Base-by-base conservation (phyloP, 1,140 invertebrate species). In the Heliothis virescens region DNA sequence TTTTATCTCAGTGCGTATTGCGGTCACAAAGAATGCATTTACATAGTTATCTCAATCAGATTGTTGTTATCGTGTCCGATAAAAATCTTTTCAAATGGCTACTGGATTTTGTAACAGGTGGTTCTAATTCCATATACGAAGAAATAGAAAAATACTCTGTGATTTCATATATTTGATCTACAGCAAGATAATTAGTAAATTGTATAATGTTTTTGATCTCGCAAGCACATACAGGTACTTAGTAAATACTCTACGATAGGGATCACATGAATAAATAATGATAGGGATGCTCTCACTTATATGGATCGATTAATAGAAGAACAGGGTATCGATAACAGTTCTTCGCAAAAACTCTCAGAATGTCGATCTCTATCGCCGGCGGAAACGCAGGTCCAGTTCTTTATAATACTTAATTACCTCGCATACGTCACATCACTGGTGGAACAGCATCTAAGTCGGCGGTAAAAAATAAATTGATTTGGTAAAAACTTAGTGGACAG, bases 1-100 rank as follows among this genome's bases (percentile, higher is more conserved):
- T 74, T 75, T 79, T 82, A 79, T 82, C 77, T 75, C 67, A 79
- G 15, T 79, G 77, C 52, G 63, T 82, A 82, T 82, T 67, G 77
- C 81, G 81, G 81, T 82, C 81, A 81, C 77, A 65, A 63, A 41
- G 74, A 65, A 76, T 76, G 74, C 74, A 34, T 63, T 15, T 53
- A 53, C 72, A 29, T 60, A 63, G 18, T 63, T 76, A 76, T 50
- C 29, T 65, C n/a, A 63, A 63, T 52, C 15, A 63, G 60, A 53
- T 76, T 41, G 34, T 21, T 76, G 16, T 71, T 72, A 57, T 34
- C 41, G 11, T 21, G 16, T 4, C 48, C 9, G 72, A 74, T 74
- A 62, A 74, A 60, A 74, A 71, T 71, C 67, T 71, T 12, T 15
- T 71, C 67, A 26, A 52, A 52, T 71, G 48, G 21, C 13, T 71